Base-by-base conservation (phyloP, 2,888 invertebrate species). In the Drepanosiphum platanoidis region DNA sequence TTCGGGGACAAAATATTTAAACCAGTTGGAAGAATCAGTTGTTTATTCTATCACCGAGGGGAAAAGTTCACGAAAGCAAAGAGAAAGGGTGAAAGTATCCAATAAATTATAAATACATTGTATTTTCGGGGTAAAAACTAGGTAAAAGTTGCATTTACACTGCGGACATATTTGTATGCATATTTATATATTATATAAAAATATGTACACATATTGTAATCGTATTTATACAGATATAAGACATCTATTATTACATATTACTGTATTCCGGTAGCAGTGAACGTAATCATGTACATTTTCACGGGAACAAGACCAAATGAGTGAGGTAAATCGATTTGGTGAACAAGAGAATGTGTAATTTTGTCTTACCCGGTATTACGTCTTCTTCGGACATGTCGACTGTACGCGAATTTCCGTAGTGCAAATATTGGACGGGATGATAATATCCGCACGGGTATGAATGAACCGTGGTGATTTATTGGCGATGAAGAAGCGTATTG, bases 351-450 rank as follows among this genome's bases (percentile, higher is more conserved):
- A 52, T 3, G 1, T 52, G 18, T 32, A 18, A 7, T 66, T 34
- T 18, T 66, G 5, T 68, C 74, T 75, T 84, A 84, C 83, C 83
- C 46, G 83, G 83, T 36, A 84, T 84, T 30, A 68, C 64, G 34
- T 75, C 75, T 77, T 84, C 83, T 68, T 84, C 83, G 75, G 83
- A 66, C 83, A 84, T 84, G 39, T 7, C 22, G n/a, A 36, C 34
- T 42, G 34, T 18, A n/a, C 30, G 30, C 61, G 64, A 27, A 30
- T 36, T 27, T 61, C 58, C 27, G 39, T 39, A 39, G 39, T 39
- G 30, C 77, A 18, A 42, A 71, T 66, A 52, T 70, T 18, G 18
- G 42, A 27, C 79, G 70, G 36, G 27, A 27, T 27, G 3, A 27
- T n/a, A n/a, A n/a, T 52, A 70, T 36, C 80, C 70, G 39, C 15